phyloP scores from a whole-genome alignment of 35 echinoderm and acorn worm genomes.

The Apostichopus californicus region DNA sequence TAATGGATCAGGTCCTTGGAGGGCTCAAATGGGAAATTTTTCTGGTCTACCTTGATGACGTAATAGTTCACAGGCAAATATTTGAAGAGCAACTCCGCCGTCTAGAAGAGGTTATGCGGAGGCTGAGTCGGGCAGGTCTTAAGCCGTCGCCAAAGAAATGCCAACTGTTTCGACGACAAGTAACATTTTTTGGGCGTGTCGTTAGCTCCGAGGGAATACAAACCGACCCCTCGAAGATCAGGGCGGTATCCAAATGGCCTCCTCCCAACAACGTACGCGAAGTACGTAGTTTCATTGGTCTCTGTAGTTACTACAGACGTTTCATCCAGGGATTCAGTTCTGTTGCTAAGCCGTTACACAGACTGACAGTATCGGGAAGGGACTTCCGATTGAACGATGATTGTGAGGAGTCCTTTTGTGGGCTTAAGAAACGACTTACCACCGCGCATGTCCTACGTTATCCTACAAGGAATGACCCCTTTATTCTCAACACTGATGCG shows the following conservation, averaged over 20 bases:
- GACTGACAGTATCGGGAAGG: constrained; percentile 21
- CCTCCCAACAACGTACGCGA: constrained; percentile 32
- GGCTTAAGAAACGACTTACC: constrained; percentile 24
- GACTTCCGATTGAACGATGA: constrained; percentile 30
- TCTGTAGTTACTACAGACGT: constrained; percentile 50
- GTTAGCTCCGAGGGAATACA: constrained; percentile 37
- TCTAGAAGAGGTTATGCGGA: not conserved
- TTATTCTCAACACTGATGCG: constrained; percentile 65
- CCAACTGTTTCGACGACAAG: constrained; percentile 25
- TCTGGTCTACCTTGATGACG: constrained; percentile 57
- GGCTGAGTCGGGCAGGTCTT: constrained; percentile 2
- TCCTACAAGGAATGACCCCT: too few species aligned
- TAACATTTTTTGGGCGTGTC: constrained; percentile 34
- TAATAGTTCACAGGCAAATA: constrained; percentile 18
- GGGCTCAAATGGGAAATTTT: constrained; percentile 60
- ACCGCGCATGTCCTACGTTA: too few species aligned
- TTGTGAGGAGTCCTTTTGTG: constrained; percentile 35
- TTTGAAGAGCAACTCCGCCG: constrained; percentile 18
- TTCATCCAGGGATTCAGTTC: constrained; percentile 46
- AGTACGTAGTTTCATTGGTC: constrained; percentile 62
- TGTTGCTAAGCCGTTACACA: constrained; percentile 23
- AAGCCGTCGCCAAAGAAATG: constrained; percentile 64
- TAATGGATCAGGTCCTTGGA: too few species aligned
- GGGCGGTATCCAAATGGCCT: constrained; percentile 54
- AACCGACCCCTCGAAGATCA: constrained; percentile 46